phyloP scores from a whole-genome alignment of 2,888 invertebrate species.

The Ypsolopha sequella region DNA sequence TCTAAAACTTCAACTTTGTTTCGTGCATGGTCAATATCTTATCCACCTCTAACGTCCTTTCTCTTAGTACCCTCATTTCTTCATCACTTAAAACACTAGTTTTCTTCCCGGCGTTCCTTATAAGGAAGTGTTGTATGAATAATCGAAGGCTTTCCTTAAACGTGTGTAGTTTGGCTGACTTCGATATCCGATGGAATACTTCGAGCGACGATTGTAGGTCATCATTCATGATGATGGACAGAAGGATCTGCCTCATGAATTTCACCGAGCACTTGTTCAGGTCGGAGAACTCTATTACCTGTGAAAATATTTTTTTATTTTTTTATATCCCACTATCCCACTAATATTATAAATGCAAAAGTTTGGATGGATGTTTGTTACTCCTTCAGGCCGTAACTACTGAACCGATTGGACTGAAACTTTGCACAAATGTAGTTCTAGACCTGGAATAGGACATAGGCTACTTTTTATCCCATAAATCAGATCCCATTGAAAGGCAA shows the following conservation, averaged over 20 bases:
- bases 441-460: no score
- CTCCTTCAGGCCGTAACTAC: no score
- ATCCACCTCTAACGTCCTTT: constrained; percentile 75
- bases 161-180: constrained; percentile 79
- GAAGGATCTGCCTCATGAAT: constrained; percentile 82
- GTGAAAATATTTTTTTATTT: no score
- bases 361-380: no score
- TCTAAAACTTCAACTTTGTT: constrained; percentile 45
- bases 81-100: constrained; percentile 32
- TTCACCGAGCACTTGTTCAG: constrained; percentile 83
- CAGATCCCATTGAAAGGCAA: no score
- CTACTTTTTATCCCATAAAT: no score
- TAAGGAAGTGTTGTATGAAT: constrained; percentile 89
- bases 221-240: constrained; percentile 78
- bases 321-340: no score
- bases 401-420: no score
- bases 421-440: no score
- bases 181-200: constrained; percentile 81
- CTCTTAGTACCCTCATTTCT: constrained; percentile 46
- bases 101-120: constrained; percentile 73
- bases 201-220: constrained; percentile 71
- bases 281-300: constrained; percentile 90
- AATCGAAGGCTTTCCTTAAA: constrained; percentile 87
- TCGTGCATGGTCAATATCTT: constrained; percentile 71
- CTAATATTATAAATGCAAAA: no score